Evolutionary conservation across 1,140 invertebrate genomes (phyloP), one percentile per base, ranked within the genome.

Genomic region (Drosophila albomicans): DNA sequence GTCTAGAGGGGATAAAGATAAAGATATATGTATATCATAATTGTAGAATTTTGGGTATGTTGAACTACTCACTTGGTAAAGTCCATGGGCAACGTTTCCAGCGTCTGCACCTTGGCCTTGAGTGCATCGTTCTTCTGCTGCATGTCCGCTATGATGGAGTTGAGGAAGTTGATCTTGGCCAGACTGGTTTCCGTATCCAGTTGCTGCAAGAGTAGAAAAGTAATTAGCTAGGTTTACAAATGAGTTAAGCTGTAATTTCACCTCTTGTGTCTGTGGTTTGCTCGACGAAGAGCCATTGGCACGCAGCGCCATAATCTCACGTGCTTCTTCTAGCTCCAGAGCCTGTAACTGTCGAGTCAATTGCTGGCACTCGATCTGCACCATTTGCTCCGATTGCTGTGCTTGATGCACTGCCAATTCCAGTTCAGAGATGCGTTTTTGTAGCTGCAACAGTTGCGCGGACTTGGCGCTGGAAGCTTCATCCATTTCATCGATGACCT

Each of bases 121-220:
- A 98, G 93, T 80, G 96, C 95, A 91, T 98, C 96, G 91, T 98
- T 98, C 92, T 99, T 99, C 61, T 95, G 94, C 91, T 99, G 97
- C 95, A 99, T 97, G 91, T 99, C 98, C 1, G 98, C 97, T 88
- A 99, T 99, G 65, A 99, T 98, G 6, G 98, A 98, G 94, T 99
- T 99, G 4, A 99, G 94, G 93, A 99, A 99, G 69, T 96, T 96
- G 28, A 99, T 96, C 94, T 99, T 96, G 0, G 82, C 82, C 57
- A 81, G 25, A 16, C 72, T 87, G 6, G 72, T 82, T 13, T 91
- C 91, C 8, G 68, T 78, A 16, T 90, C 82, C 8, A 59, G 35
- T 5, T 61, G 11, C 79, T 35, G 5, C 3, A 38, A 15, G 8
- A 35, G 43, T 11, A 38, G 3, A 15, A 15, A 1, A 11, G 5